Conservation (phyloP, 2,797 vertebrate species). For the Adrianichthys oophorus region DNA sequence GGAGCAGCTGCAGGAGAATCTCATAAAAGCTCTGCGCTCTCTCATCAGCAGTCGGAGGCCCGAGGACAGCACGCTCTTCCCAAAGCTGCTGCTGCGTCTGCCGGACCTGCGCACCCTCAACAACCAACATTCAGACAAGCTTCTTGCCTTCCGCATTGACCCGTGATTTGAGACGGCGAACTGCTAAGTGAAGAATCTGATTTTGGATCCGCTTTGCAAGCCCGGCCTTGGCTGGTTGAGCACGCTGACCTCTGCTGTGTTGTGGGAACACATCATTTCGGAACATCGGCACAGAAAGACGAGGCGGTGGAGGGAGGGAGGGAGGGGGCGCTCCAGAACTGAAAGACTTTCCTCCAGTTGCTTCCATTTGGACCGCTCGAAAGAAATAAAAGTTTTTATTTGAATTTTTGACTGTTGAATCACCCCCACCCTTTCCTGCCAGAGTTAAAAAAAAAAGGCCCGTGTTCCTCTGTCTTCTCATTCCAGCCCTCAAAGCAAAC, state of each 20-base stretch:
- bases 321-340: slow-evolving; percentile 37
- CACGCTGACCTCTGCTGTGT: slow-evolving; percentile 49
- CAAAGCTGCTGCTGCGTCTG: slow-evolving; percentile 80
- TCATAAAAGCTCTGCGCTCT: slow-evolving; percentile 77
- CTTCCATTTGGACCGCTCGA: slow-evolving; percentile 52
- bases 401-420: slow-evolving; percentile 36
- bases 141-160: slow-evolving; percentile 81
- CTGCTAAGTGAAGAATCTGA: slow-evolving; percentile 25
- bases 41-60: slow-evolving; percentile 73
- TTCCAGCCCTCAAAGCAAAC: slow-evolving; percentile 32
- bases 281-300: slow-evolving; percentile 19
- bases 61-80: slow-evolving; percentile 75
- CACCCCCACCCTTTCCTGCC: slow-evolving; percentile 25
- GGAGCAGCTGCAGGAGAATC: slow-evolving; percentile 82
- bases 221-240: slow-evolving; percentile 24
- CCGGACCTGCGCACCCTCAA: slow-evolving; percentile 82
- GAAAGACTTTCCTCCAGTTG: slow-evolving; percentile 37
- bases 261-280: slow-evolving; percentile 20
- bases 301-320: slow-evolving; percentile 2
- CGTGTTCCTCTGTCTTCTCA: slow-evolving; percentile 34
- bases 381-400: slow-evolving; percentile 49
- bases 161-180: slow-evolving; percentile 54
- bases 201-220: slow-evolving; percentile 28
- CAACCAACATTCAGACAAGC: slow-evolving; percentile 83
- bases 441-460: slow-evolving; percentile 15